Evolutionary conservation across 2,113 vertebrate genomes (phyloP).

Genomic region (Pseudonaja textilis): DNA sequence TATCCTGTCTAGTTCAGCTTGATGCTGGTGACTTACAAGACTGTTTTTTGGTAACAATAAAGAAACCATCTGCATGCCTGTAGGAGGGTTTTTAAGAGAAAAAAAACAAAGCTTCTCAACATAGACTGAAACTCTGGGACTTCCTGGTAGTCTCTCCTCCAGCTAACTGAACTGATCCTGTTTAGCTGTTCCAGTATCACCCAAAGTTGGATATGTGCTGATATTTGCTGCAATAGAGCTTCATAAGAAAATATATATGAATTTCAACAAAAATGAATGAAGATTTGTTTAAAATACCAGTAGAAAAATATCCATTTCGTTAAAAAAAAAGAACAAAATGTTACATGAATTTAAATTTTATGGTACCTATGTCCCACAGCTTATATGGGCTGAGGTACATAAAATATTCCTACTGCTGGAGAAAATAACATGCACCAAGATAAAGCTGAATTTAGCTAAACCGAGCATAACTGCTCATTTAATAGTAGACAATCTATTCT

Average conservation of each 20-base stretch:
- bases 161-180: neutral
- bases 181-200: neutral
- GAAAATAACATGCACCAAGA: neutral
- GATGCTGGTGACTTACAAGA: neutral
- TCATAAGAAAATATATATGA: constrained; percentile 35
- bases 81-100: neutral
- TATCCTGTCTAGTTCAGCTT: neutral
- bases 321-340: neutral
- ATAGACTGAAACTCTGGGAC: neutral
- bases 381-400: neutral
- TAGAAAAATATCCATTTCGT: neutral
- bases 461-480: neutral
- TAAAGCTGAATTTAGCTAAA: neutral
- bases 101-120: neutral
- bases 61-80: neutral
- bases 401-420: neutral
- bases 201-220: neutral
- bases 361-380: neutral
- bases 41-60: neutral
- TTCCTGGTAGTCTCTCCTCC: neutral
- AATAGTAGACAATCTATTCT: neutral
- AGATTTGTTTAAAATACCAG: neutral
- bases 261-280: neutral
- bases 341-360: neutral
- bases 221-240: neutral